Evolutionary conservation across 2,797 vertebrate species (phyloP).

Genomic region (Xyrichtys novacula): DNA sequence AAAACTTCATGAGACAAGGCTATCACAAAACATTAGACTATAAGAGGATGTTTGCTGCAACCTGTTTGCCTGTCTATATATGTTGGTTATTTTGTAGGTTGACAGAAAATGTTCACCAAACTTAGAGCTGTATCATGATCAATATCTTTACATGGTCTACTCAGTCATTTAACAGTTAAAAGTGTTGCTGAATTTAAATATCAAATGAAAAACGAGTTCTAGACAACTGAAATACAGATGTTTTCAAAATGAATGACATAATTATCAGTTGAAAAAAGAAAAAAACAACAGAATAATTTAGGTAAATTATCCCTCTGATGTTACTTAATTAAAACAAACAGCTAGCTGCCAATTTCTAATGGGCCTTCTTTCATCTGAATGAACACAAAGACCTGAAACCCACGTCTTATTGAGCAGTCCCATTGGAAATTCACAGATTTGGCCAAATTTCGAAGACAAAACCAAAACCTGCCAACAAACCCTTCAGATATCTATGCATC

Average conservation of each 20-base stretch:
- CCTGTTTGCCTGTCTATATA: not conserved
- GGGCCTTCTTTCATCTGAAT: constrained; percentile 82
- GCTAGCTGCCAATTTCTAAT: constrained; percentile 77
- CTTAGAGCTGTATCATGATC: not conserved
- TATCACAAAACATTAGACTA: not conserved
- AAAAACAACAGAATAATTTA: constrained; percentile 80
- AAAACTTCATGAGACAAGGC: too few relatives aligned
- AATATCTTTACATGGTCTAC: not conserved
- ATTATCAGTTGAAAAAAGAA: constrained; percentile 55
- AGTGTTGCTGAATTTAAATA: not conserved
- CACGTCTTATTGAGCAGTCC: constrained; percentile 75
- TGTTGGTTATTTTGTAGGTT: not conserved
- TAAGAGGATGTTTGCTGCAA: not conserved
- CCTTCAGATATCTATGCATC: constrained; percentile 84
- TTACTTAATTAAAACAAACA: constrained; percentile 82
- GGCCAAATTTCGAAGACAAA: constrained; percentile 79
- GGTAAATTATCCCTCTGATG: constrained; percentile 84
- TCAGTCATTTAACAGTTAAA: not conserved
- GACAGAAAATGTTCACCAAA: not conserved
- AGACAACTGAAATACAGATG: constrained; percentile 41
- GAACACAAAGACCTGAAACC: constrained; percentile 83
- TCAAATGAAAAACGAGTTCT: not conserved
- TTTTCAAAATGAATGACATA: constrained; percentile 36
- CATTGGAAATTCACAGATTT: constrained; percentile 82
- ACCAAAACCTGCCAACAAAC: constrained; percentile 72